Base-by-base conservation (phyloP, 2,888 invertebrate species). In the Heliconius aoede region DNA sequence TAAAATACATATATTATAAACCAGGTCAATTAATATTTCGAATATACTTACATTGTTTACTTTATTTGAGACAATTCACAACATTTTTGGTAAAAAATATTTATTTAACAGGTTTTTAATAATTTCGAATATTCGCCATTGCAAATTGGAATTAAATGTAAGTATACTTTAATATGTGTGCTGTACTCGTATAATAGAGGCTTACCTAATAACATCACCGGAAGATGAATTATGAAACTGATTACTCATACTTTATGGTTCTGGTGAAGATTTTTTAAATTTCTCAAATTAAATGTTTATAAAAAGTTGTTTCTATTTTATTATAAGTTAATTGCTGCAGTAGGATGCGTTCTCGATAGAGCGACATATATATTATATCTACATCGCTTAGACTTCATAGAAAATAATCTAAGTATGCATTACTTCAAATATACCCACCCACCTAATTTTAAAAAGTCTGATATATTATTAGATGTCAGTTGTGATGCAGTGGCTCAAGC, bases 151-250 rank as follows among this genome's bases (percentile, higher is more conserved):
- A 65, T 65, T 65, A 36, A 13, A 64, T n/a, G n/a, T 32, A 64
- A 36, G n/a, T 32, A 64, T 64, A 64, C 40, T 65, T 40, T 65
- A 65, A 65, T 24, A 65, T 9, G 36, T 24, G 65, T 15, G 36
- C 65, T 65, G 18, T n/a, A n/a, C n/a, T n/a, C n/a, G n/a, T 65
- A 65, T 65, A 65, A 65, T 65, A 65, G 36, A 24, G 15, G 36
- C 36, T 65, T 65, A 65, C 65, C 65, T 65, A 65, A 65, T 36
- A 65, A 15, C 11, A 40, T 65, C 65, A 7, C 65, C 65, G 65
- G 65, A 65, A 65, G 65, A 65, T 65, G 65, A 65, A 24, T 65
- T 65, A 65, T 40, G 65, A 65, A 65, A 65, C 65, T 65, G 36
- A 65, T 65, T 65, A 18, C 65, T 65, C 24, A 36, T 36, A 65